Conservation (phyloP, 2,888 invertebrate species). For the Octonoba sinensis region DNA sequence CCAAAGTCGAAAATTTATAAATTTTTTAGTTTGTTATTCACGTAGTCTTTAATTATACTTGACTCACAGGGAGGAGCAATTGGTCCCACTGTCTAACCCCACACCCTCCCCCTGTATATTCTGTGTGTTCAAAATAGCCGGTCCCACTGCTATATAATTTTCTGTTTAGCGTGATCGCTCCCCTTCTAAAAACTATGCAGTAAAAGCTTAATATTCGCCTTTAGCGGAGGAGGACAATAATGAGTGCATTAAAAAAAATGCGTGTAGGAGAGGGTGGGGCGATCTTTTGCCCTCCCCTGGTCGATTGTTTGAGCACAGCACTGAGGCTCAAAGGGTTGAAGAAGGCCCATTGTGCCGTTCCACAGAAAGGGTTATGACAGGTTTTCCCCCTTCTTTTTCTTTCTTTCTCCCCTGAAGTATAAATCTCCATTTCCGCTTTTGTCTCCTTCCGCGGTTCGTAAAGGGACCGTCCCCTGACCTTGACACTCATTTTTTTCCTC, state of each 20-base stretch:
- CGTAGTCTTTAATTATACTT: no score
- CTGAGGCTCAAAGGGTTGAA: constrained; percentile 56
- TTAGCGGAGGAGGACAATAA: constrained; percentile 13
- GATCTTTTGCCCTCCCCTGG: no score
- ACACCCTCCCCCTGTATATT: no score
- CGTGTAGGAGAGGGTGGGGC: background rate
- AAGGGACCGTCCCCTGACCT: constrained; percentile 45
- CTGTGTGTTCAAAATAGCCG: no score
- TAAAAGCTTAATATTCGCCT: constrained; percentile 28
- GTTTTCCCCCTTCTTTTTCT: constrained; percentile 16
- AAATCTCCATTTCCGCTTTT: constrained; percentile 64
- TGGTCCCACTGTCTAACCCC: no score
- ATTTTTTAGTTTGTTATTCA: no score
- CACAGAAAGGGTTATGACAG: constrained; percentile 58
- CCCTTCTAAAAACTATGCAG: no score
- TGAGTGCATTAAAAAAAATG: background rate
- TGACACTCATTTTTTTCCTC: constrained; percentile 45
- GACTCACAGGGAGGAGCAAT: no score
- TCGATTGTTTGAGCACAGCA: background rate
- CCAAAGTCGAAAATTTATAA: no score
- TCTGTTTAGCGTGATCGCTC: no score
- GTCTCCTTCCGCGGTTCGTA: constrained; percentile 60
- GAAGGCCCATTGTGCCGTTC: constrained; percentile 50
- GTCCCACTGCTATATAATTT: no score
- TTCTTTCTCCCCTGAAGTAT: background rate